Percentiles rank a stretch among this genome's conserved stretches.
Evolutionary conservation across 2,113 vertebrate species (phyloP).

Genomic region (Poeciliopsis turrubarensis): DNA sequence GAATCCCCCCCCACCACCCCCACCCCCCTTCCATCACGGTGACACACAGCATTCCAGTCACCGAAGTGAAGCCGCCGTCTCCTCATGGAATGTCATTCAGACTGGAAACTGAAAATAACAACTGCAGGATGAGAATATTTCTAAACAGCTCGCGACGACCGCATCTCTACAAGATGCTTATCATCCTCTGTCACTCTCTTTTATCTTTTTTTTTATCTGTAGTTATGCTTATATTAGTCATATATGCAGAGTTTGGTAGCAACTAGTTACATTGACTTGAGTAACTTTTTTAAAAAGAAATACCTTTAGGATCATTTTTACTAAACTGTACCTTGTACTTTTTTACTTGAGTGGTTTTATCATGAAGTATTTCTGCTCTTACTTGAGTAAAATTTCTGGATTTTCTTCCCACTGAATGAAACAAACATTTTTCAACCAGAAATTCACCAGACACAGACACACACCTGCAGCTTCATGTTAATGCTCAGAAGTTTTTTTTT

Average conservation of each 20-base stretch:
- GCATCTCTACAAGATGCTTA: background rate
- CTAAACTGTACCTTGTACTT: too few species aligned
- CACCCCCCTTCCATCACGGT: background rate
- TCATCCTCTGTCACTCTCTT: background rate
- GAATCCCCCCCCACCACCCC: background rate
- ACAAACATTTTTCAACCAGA: too few species aligned
- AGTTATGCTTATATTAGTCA: background rate
- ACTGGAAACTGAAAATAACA: background rate
- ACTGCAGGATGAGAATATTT: background rate
- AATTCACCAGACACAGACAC: too few species aligned
- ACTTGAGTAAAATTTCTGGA: too few species aligned
- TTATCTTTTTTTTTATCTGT: background rate
- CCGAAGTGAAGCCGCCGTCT: background rate
- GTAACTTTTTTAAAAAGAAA: too few species aligned
- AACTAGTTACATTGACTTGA: too few species aligned
- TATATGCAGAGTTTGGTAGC: background rate
- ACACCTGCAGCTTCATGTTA: too few species aligned
- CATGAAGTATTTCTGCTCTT: too few species aligned
- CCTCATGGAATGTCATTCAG: background rate
- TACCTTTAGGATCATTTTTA: too few species aligned
- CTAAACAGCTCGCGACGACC: background rate
- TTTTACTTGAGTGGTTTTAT: too few species aligned
- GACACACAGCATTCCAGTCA: conserved; percentile 34
- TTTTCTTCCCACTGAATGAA: too few species aligned
- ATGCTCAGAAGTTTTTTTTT: too few species aligned